phyloP scores from a whole-genome alignment of 2,797 vertebrate genomes.

The Atherinosoma microstoma region DNA sequence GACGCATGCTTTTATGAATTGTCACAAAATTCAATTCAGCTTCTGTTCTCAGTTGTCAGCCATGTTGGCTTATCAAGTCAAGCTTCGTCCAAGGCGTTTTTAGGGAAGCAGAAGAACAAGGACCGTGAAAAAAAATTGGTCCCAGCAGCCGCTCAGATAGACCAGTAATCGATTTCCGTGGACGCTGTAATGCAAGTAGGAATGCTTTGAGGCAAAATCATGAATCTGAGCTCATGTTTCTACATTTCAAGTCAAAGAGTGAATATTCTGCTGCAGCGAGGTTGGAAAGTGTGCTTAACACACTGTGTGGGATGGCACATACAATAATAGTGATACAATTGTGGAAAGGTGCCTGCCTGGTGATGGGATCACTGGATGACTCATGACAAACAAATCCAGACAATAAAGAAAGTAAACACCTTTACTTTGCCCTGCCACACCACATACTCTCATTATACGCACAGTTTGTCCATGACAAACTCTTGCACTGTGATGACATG shows the following conservation, averaged over 20 bases:
- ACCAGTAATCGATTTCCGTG: slow-evolving; percentile 58
- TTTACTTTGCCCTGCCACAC: slow-evolving; percentile 7
- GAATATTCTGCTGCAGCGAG: slow-evolving; percentile 5
- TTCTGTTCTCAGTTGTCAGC: slow-evolving; percentile 27
- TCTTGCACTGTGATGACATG: slow-evolving; percentile 27
- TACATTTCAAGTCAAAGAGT: slow-evolving; percentile 19
- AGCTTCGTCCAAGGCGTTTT: slow-evolving; percentile 44
- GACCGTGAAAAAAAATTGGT: slow-evolving; percentile 39
- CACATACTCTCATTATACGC: slow-evolving; percentile 10
- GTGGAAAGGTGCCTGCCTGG: slow-evolving; percentile 25
- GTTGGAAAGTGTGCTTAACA: slow-evolving; percentile 17
- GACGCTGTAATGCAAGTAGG: slow-evolving; percentile 38
- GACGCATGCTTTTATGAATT: slow-evolving; percentile 10
- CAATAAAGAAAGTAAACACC: slow-evolving; percentile 32
- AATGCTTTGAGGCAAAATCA: slow-evolving; percentile 37
- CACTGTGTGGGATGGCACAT: slow-evolving; percentile 8
- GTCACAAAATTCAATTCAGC: slow-evolving; percentile 35
- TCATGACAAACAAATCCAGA: slow-evolving; percentile 42
- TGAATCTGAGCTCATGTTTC: slow-evolving; percentile 20
- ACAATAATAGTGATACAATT: slow-evolving; percentile 18
- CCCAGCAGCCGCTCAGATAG: slow-evolving; percentile 24
- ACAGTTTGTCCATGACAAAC: slow-evolving; percentile 41
- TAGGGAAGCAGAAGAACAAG: slow-evolving; percentile 29
- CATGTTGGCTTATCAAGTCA: slow-evolving; percentile 36
- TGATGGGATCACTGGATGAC: slow-evolving; percentile 28